Base-by-base conservation (phyloP, 2,113 vertebrate species). In the Abramis brama region DNA sequence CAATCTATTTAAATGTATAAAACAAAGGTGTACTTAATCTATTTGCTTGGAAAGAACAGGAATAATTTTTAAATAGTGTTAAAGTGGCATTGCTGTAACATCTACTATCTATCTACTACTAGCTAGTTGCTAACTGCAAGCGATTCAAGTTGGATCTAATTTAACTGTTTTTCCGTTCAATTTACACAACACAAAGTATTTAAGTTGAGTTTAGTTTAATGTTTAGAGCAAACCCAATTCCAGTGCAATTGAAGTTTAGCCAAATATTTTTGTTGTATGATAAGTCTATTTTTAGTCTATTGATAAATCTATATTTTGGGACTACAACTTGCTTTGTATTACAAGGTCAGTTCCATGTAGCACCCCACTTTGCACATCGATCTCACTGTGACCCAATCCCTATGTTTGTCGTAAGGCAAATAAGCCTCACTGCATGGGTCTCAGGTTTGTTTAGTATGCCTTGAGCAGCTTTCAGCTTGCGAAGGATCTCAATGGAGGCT, bases 401-500 rank as follows among this genome's bases (percentile, higher is more conserved):
- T 83, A 15, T 73, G 64, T 77, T 76, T 70, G 78, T 76, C 10
- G 43, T 45, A 59, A 86, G 75, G 75, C 52, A 79, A 76, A 86
- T 73, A 85, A 78, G 64, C 52, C 59, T 5, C 75, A 30, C 77
- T 71, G 59, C 64, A 30, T 77, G 78, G 33, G 66, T 73, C 81
- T 68, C 6, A 25, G 50, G 78, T 55, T 74, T 87, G 71, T 82
- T 85, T 85, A 86, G 70, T 87, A 87, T 80, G 75, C 88, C 76
- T 59, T 45, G 33, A 87, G 59, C 80, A 77, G 74, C 77, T 43
- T 82, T 85, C 76, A 76, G 82, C 83, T 82, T 47, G 55, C 45
- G 19, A 36, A 27, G 43, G 71, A 52, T 83, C 83, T 83, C 86
- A 85, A 81, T 83, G 83, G 83, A 85, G 81, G 83, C 71, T 85